phyloP scores from a whole-genome alignment of 2,888 invertebrate genomes.

The Chrysodeixis includens region DNA sequence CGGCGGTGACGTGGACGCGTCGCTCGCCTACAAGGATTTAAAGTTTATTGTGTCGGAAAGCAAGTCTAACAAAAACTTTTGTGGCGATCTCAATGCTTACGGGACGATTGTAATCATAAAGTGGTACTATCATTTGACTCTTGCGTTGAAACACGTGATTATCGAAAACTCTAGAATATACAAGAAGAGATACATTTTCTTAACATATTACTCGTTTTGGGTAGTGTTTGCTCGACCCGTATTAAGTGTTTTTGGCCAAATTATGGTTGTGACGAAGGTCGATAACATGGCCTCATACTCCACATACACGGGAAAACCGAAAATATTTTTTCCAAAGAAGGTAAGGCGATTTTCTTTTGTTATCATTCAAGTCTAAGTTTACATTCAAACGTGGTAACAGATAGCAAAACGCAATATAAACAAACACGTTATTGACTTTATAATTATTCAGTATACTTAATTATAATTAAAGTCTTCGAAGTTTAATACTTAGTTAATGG shows the following conservation, averaged over 20 bases:
- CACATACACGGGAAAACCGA: slow-evolving; percentile 87
- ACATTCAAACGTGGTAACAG: slow-evolving; percentile 51
- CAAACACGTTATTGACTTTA: slow-evolving; percentile 43
- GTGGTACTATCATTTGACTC: slow-evolving; percentile 73
- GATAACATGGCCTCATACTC: slow-evolving; percentile 88
- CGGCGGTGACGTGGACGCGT: slow-evolving; percentile 83
- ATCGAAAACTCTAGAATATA: slow-evolving; percentile 84
- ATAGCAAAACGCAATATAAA: slow-evolving; percentile 50
- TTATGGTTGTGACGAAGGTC: slow-evolving; percentile 87
- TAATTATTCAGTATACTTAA: slow-evolving; percentile 20
- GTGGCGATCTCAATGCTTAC: slow-evolving; percentile 71
- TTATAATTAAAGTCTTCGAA: slow-evolving; percentile 21
- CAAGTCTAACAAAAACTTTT: slow-evolving; percentile 80
- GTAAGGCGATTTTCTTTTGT: slow-evolving; percentile 67
- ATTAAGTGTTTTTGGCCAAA: slow-evolving; percentile 79
- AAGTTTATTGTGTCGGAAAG: slow-evolving; percentile 84
- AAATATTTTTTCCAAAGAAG: slow-evolving; percentile 88
- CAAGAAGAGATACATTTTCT: slow-evolving; percentile 67
- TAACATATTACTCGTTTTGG: slow-evolving; percentile 68
- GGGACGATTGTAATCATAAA: slow-evolving; percentile 71
- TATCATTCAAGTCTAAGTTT: slow-evolving; percentile 45
- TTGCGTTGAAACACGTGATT: slow-evolving; percentile 76
- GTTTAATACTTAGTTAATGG: slow-evolving; percentile 10
- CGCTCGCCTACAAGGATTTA: slow-evolving; percentile 81
- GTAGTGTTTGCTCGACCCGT: slow-evolving; percentile 77